Percentiles rank a stretch among this genome's conserved stretches.
These are phyloP conservation scores for Coremacera marginata DNA, from an alignment of 2,888 invertebrate genomes.

Conservation along the genomic window DNA sequence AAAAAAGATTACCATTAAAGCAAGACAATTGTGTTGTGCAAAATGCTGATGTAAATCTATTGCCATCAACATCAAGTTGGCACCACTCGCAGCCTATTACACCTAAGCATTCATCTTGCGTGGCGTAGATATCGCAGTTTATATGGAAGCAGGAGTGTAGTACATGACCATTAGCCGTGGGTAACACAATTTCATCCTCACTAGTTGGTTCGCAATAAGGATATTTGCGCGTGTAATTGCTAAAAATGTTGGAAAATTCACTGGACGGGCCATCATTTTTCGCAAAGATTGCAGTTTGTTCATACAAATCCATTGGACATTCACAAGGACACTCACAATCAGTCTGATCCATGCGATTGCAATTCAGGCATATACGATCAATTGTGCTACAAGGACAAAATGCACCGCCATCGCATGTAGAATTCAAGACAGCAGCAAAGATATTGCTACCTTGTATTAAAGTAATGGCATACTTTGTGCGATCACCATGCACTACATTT, in stretches of 20 bases:
- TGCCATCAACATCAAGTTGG: constrained; percentile 82
- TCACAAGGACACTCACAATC: constrained; percentile 97
- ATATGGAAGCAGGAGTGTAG: constrained; percentile 77
- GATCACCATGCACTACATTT: constrained; percentile 88
- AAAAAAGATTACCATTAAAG: constrained; percentile 76
- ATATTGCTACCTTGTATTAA: constrained; percentile 88
- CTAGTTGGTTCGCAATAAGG: constrained; percentile 64
- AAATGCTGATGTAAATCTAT: constrained; percentile 77
- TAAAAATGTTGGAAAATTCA: constrained; percentile 44
- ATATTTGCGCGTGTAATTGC: constrained; percentile 61
- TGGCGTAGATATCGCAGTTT: constrained; percentile 76
- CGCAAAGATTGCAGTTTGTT: constrained; percentile 28
- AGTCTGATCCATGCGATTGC: constrained; percentile 92
- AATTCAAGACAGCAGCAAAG: constrained; percentile 89
- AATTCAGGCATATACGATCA: constrained; percentile 89
- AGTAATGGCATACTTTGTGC: constrained; percentile 86
- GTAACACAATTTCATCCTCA: constrained; percentile 59
- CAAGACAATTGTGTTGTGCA: constrained; percentile 86
- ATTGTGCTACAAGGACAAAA: constrained; percentile 95
- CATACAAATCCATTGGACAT: constrained; percentile 74
- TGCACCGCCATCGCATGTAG: constrained; percentile 84
- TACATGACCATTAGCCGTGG: constrained; percentile 69
- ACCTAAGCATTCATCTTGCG: constrained; percentile 77
- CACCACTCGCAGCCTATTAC: constrained; percentile 95
- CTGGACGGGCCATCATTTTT: constrained; percentile 19